Conservation (phyloP, 1,140 invertebrate species). For the Cherax quadricarinatus region DNA sequence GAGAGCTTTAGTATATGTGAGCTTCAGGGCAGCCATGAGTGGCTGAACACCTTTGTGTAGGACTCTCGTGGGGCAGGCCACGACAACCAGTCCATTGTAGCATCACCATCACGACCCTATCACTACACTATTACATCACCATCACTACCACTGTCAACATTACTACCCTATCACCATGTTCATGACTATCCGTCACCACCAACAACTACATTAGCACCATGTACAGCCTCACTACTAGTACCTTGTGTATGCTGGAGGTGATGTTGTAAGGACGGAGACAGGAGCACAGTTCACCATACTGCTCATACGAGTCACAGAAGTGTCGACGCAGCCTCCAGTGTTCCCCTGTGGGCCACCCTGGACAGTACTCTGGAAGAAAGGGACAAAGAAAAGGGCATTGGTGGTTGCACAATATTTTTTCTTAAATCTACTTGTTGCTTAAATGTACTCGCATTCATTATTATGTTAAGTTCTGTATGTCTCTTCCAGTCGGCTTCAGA, state of each 20-base stretch:
- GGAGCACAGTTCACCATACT: conserved; percentile 43
- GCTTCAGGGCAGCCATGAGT: no score
- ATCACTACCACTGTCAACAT: no score
- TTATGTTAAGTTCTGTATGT: not conserved
- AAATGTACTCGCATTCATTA: not conserved
- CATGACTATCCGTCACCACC: no score
- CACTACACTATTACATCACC: no score
- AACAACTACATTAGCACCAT: no score
- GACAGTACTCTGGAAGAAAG: not conserved
- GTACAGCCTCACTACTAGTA: not conserved
- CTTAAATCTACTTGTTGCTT: not conserved
- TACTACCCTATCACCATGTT: no score
- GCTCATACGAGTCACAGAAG: conserved; percentile 47
- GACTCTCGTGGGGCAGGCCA: not conserved
- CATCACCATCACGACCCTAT: no score
- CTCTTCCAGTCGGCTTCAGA: not conserved
- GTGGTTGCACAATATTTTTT: not conserved
- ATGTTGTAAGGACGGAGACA: conserved; percentile 21
- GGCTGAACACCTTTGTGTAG: no score
- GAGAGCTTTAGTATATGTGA: no score
- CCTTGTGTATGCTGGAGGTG: not conserved
- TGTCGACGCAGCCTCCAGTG: conserved; percentile 28
- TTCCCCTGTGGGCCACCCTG: not conserved
- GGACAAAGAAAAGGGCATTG: not conserved
- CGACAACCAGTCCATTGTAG: no score